Conservation (phyloP, 2,888 invertebrate species). For the Oscheius myriophilus region DNA sequence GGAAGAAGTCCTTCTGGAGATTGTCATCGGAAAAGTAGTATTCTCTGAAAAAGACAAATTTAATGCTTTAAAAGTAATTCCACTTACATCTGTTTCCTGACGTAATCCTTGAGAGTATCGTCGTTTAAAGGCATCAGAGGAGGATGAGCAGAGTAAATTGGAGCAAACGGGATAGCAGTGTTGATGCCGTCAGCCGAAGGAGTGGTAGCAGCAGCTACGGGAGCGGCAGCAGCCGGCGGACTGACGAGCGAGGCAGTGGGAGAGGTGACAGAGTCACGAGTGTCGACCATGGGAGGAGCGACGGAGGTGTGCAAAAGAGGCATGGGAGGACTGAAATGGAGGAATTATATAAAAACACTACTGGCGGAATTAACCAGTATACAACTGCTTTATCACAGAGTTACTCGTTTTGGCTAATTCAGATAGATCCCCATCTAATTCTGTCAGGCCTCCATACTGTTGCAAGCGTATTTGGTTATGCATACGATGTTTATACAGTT, state of each 20-base stretch:
- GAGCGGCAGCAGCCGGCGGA: background rate
- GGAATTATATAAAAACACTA: no score
- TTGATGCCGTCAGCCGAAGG: constrained; percentile 42
- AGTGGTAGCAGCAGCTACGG: constrained; percentile 29
- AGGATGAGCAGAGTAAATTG: constrained; percentile 43
- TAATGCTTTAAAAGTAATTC: background rate
- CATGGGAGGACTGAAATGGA: constrained; percentile 54
- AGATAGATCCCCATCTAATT: no score
- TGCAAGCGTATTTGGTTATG: no score
- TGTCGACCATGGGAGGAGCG: constrained; percentile 37
- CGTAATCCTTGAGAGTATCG: constrained; percentile 65
- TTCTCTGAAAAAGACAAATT: constrained; percentile 79
- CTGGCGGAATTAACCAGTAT: no score
- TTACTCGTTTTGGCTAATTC: no score
- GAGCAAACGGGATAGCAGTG: constrained; percentile 55
- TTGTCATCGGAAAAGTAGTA: constrained; percentile 99
- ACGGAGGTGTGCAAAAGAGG: constrained; percentile 46
- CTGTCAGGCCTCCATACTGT: no score
- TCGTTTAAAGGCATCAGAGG: constrained; percentile 52
- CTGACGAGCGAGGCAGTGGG: constrained; percentile 32
- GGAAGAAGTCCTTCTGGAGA: constrained; percentile 91
- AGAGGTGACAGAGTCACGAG: constrained; percentile 43
- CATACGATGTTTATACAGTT: no score
- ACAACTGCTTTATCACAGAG: no score
- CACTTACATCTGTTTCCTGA: constrained; percentile 68